Percentiles rank a stretch among this genome's conserved stretches.
Conservation (phyloP, 2,113 vertebrate genomes). For the Ctenomys sociabilis region DNA sequence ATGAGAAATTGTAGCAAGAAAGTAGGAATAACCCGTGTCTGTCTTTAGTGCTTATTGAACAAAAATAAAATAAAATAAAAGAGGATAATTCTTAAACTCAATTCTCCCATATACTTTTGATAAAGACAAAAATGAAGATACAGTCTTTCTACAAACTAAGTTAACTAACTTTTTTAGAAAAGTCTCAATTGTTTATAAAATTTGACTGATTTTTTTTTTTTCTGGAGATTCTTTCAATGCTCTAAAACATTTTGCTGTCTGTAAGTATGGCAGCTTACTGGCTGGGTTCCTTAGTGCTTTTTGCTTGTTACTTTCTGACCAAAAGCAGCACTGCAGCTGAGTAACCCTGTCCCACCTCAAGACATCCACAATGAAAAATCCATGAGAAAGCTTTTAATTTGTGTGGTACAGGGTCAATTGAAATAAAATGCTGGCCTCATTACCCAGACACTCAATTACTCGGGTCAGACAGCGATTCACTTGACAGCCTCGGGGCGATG, state of each 20-base stretch:
- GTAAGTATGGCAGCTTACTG: background rate
- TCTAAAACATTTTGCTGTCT: background rate
- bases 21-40: background rate
- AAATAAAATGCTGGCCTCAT: no score
- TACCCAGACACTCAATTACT: background rate
- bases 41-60: background rate
- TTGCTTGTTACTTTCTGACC: background rate
- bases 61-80: conserved; percentile 15
- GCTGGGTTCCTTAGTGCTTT: background rate
- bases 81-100: background rate
- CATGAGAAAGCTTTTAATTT: background rate
- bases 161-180: background rate
- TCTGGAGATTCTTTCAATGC: background rate
- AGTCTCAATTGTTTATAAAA: background rate
- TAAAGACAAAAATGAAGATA: background rate
- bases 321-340: background rate
- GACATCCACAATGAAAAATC: background rate
- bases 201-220: background rate
- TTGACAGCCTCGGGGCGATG: no score
- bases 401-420: background rate
- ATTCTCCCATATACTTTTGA: background rate
- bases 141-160: background rate
- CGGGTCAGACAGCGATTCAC: background rate
- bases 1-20: background rate
- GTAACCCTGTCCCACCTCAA: background rate